Base-by-base conservation (phyloP, 2,113 vertebrate genomes). In the Plectropomus leopardus region DNA sequence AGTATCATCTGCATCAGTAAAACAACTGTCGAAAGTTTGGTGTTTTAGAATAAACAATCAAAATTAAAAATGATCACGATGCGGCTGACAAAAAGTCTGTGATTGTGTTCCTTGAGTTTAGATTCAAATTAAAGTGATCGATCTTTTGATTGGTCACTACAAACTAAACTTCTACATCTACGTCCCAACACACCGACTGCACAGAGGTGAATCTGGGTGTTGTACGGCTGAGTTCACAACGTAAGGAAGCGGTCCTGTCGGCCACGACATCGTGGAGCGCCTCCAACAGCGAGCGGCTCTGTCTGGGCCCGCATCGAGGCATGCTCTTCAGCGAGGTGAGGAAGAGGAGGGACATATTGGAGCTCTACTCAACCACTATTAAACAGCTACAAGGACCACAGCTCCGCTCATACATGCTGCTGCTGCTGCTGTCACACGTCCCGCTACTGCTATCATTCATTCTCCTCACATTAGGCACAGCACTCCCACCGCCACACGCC, bases 221-320 rank as follows among this genome's bases (percentile, higher is more conserved):
- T 4, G 76, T 34, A 3, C 30, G 50, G 82, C 70, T 60, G 83
- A 83, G 28, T 70, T 88, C 81, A 71, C 84, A 76, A 16, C 60
- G 84, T 8, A 67, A 86, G 61, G 78, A 64, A 1, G 86, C 91
- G 64, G 94, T 93, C 92, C 91, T 93, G 86, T 95, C 92, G 66
- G 85, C 78, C 88, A 93, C 54, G 3, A 89, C 86, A 61, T 95
- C 88, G 64, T 92, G 93, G 93, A 96, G 95, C 80, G 93, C 90
- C 72, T 95, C 94, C 93, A 93, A 75, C 89, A 95, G 86, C 55
- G 93, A 94, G 94, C 94, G 91, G 65, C 92, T 92, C 4, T 84
- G 95, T 73, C 94, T 92, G 84, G 90, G 81, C 68, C 86, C 24
- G 36, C 63, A 57, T 9, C 26, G 66, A 58, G 66, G 83, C 76